Evolutionary conservation across 2,888 invertebrate species (phyloP).

Genomic region (Serripes groenlandicus): DNA sequence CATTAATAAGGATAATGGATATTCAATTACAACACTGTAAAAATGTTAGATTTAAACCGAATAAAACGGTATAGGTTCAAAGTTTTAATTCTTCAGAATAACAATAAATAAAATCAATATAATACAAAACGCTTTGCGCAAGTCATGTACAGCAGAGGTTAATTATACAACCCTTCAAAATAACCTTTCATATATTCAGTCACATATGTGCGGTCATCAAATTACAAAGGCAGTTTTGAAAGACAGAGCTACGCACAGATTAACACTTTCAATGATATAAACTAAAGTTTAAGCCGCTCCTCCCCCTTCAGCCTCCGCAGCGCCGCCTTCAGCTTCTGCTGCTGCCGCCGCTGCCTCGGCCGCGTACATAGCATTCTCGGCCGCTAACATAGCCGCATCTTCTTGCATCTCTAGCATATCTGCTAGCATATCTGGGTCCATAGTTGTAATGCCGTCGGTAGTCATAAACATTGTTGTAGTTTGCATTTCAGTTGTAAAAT

Average conservation of each 20-base stretch:
- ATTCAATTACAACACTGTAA: too few relatives aligned
- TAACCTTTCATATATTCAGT: neutral
- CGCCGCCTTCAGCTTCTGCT: constrained; percentile 10
- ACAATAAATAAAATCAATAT: constrained; percentile 16
- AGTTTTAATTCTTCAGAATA: constrained; percentile 4
- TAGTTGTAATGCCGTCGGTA: constrained; percentile 38
- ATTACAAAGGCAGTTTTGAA: too few relatives aligned
- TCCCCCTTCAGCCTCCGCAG: neutral
- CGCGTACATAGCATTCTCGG: constrained; percentile 37
- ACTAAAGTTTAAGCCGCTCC: constrained; percentile 3
- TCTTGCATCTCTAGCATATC: constrained; percentile 48
- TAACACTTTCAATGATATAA: too few relatives aligned
- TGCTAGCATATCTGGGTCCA: constrained; percentile 53
- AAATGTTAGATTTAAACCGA: too few relatives aligned
- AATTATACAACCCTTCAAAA: too few relatives aligned
- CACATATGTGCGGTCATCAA: too few relatives aligned
- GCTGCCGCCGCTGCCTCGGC: constrained; percentile 9
- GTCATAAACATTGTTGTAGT: neutral
- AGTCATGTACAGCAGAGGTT: neutral
- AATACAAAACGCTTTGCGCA: constrained; percentile 22
- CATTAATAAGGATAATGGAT: too few relatives aligned
- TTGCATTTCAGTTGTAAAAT: constrained; percentile 1
- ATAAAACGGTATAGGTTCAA: neutral
- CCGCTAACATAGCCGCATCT: constrained; percentile 45
- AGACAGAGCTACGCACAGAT: too few relatives aligned